Evolutionary conservation across 2,888 invertebrate genomes (phyloP).

Genomic region (Itoplectis maculator): DNA sequence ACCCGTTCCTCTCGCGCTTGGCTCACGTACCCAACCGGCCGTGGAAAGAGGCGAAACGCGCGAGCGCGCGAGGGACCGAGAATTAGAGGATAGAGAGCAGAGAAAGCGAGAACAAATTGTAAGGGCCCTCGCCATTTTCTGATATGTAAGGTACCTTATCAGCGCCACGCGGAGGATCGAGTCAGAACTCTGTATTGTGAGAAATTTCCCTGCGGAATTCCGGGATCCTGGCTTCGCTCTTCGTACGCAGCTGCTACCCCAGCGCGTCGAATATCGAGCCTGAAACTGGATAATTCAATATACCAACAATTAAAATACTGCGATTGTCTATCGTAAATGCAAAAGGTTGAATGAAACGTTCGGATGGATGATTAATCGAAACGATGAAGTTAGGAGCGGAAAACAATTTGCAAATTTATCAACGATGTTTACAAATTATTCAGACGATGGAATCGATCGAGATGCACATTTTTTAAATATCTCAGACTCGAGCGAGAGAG

Average conservation of each 20-base stretch:
- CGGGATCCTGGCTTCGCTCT: background rate
- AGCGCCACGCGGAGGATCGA: conserved; percentile 7
- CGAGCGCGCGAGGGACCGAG: conserved; percentile 29
- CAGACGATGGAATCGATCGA: background rate
- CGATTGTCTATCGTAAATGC: too few species aligned
- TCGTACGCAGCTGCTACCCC: background rate
- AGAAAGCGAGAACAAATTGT: conserved; percentile 49
- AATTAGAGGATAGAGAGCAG: conserved; percentile 42
- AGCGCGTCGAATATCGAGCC: background rate
- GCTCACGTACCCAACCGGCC: background rate
- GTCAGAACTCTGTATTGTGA: background rate
- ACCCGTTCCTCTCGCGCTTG: conserved; percentile 15
- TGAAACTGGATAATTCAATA: too few species aligned
- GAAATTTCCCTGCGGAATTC: background rate
- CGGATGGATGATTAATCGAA: too few species aligned
- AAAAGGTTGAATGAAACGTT: too few species aligned
- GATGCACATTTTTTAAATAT: background rate
- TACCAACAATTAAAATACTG: too few species aligned
- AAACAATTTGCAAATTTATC: too few species aligned
- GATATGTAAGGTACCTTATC: conserved; percentile 43
- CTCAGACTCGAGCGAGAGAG: background rate
- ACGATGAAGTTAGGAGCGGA: too few species aligned
- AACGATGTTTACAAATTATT: background rate
- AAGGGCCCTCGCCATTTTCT: conserved; percentile 38
- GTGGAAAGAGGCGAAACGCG: conserved; percentile 13